phyloP scores from a whole-genome alignment of 1,140 invertebrate species.

The Diabrotica virgifera region DNA sequence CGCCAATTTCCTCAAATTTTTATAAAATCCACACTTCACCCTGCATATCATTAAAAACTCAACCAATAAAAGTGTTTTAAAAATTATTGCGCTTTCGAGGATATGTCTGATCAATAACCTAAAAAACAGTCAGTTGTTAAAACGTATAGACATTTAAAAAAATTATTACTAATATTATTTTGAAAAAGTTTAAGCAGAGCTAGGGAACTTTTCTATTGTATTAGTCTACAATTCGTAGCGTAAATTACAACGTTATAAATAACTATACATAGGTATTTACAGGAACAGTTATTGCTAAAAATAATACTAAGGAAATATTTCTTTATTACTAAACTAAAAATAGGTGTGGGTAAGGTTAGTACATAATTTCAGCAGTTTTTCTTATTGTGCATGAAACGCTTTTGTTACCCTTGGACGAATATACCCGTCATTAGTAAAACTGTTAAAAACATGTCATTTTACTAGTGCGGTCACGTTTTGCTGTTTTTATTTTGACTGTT shows the following conservation, averaged over 20 bases:
- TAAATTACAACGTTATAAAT: conserved; percentile 40
- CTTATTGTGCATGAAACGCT: too few relatives aligned
- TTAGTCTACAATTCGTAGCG: conserved; percentile 30
- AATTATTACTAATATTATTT: conserved; percentile 9
- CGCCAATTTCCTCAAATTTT: too few relatives aligned
- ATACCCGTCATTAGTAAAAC: too few relatives aligned
- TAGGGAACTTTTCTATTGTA: conserved; percentile 29
- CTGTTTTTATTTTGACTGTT: too few relatives aligned
- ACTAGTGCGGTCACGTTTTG: too few relatives aligned
- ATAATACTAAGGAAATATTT: conserved; percentile 5
- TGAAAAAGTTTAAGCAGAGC: conserved; percentile 29
- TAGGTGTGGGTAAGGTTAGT: background rate
- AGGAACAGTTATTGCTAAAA: conserved; percentile 33
- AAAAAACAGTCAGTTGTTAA: conserved; percentile 5
- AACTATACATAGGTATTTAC: conserved; percentile 50
- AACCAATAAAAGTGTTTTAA: background rate
- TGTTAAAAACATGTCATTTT: too few relatives aligned
- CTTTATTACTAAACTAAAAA: background rate
- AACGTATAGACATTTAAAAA: conserved; percentile 9
- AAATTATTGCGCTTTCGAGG: background rate
- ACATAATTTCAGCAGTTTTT: too few relatives aligned
- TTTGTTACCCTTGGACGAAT: too few relatives aligned
- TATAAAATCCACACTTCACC: background rate
- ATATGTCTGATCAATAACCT: conserved; percentile 7
- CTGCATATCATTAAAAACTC: background rate